These are phyloP conservation scores for Drosophila bocqueti DNA, from an alignment of 1,140 invertebrate species.

Conservation along the genomic window DNA sequence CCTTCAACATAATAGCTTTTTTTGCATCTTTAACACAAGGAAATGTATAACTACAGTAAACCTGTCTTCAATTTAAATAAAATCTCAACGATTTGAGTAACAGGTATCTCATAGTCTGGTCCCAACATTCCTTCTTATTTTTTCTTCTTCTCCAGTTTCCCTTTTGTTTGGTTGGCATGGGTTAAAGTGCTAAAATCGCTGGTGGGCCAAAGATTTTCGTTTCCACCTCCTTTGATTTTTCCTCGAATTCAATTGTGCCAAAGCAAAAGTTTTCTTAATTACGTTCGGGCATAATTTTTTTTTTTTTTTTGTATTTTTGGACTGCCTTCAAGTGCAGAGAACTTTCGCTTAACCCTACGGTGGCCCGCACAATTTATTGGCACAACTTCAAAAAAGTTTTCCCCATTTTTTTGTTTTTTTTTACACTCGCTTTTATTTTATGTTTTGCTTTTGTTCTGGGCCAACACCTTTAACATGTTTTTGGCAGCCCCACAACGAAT, in stretches of 20 bases:
- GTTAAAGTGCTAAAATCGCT: slow-evolving; percentile 59
- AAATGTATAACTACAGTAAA: no score
- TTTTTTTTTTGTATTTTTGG: slow-evolving; percentile 10
- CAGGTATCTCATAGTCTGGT: not conserved
- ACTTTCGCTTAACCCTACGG: slow-evolving; percentile 66
- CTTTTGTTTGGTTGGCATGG: slow-evolving; percentile 44
- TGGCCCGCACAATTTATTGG: slow-evolving; percentile 69
- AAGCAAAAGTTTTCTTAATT: slow-evolving; percentile 72
- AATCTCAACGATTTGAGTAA: not conserved
- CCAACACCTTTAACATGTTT: slow-evolving; percentile 79
- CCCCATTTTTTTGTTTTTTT: slow-evolving; percentile 16
- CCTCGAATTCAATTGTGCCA: slow-evolving; percentile 62
- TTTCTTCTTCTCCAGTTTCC: slow-evolving; percentile 1
- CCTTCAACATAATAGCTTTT: accelerated
- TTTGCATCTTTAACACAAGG: not conserved
- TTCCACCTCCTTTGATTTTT: slow-evolving; percentile 39
- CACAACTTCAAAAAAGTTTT: slow-evolving; percentile 69
- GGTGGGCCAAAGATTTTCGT: slow-evolving; percentile 32
- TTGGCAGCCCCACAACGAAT: slow-evolving; percentile 59
- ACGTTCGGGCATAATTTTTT: slow-evolving; percentile 53
- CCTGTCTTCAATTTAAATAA: not conserved
- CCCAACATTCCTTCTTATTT: not conserved
- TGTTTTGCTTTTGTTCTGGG: slow-evolving; percentile 49
- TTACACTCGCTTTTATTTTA: slow-evolving; percentile 8
- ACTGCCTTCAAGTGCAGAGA: slow-evolving; percentile 45